A percentile compares a stretch with the other conserved stretches of the same genome.
Evolutionary conservation across 1,140 invertebrate species (phyloP).

Genomic region (Drosophila micromelanica): DNA sequence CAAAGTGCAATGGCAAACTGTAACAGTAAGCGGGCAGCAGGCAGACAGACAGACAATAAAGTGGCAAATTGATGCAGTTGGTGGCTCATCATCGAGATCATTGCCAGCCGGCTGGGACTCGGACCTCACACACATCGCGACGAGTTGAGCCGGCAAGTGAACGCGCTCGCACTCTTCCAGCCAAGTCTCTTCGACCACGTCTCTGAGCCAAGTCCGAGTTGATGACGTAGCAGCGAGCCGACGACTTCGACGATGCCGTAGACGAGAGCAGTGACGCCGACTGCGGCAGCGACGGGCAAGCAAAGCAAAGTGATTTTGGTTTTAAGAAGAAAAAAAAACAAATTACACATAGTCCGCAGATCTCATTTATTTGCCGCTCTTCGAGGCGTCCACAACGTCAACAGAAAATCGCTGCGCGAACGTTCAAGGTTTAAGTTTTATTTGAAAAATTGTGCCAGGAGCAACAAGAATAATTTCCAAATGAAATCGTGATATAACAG

Average conservation of each 20-base stretch:
- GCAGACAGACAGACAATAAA: conserved; percentile 82
- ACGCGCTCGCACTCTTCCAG: conserved; percentile 46
- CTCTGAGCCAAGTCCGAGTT: conserved; percentile 22
- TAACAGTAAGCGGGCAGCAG: conserved; percentile 74
- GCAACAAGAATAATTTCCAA: neutral
- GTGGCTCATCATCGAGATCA: conserved; percentile 67
- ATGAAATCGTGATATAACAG: conserved; percentile 19
- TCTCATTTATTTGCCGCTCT: conserved; percentile 84
- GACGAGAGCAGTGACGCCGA: conserved; percentile 16
- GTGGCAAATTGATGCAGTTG: conserved; percentile 70
- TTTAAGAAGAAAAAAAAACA: conserved; percentile 71
- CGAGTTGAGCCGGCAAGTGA: conserved; percentile 48
- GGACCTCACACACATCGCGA: conserved; percentile 70
- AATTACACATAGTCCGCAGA: conserved; percentile 79
- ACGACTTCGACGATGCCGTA: conserved; percentile 27
- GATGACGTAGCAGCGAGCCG: conserved; percentile 52
- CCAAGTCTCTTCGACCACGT: conserved; percentile 11
- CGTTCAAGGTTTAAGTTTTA: conserved; percentile 10
- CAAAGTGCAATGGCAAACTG: conserved; percentile 67
- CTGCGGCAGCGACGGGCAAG: conserved; percentile 20
- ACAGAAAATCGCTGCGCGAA: conserved; percentile 41
- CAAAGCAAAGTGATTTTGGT: conserved; percentile 64
- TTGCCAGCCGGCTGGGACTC: conserved; percentile 44
- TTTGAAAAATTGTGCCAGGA: conserved; percentile 17
- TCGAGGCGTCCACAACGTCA: conserved; percentile 76